These are phyloP conservation scores for Macrochelys suwanniensis DNA, from an alignment of 2,797 vertebrate species.

Conservation along the genomic window DNA sequence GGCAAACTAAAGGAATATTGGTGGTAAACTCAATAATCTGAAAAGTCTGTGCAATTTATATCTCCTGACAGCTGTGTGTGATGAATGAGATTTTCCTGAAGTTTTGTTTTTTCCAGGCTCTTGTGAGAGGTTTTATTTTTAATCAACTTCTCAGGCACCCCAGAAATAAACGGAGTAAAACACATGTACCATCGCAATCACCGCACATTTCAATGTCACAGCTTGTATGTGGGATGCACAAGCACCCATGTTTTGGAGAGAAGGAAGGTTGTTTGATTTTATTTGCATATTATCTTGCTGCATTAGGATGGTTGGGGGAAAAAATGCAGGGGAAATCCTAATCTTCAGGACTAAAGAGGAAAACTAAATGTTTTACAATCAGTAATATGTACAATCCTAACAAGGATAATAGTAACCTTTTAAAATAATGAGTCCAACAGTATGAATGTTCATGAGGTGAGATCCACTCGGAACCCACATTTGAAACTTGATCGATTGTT, in stretches of 20 bases:
- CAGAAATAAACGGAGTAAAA: background rate
- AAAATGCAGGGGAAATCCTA: background rate
- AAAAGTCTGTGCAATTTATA: background rate
- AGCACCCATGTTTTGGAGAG: background rate
- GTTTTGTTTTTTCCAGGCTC: background rate
- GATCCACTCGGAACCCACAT: background rate
- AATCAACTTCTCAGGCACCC: background rate
- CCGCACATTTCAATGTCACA: background rate
- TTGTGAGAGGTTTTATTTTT: constrained; percentile 8
- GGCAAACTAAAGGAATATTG: background rate
- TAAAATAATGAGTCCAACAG: background rate
- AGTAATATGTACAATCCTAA: background rate
- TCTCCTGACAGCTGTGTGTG: fast-evolving
- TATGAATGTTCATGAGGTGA: background rate
- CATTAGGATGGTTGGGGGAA: background rate
- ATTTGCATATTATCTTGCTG: background rate
- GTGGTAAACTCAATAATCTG: background rate
- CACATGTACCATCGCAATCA: background rate
- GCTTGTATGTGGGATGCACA: background rate
- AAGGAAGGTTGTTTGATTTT: background rate
- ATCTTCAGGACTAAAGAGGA: background rate
- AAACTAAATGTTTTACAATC: background rate
- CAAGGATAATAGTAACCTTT: background rate
- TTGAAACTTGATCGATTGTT: background rate
- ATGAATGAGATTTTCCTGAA: background rate